phyloP scores from a whole-genome alignment of 2,888 invertebrate species.

The Cistogaster globosa region DNA sequence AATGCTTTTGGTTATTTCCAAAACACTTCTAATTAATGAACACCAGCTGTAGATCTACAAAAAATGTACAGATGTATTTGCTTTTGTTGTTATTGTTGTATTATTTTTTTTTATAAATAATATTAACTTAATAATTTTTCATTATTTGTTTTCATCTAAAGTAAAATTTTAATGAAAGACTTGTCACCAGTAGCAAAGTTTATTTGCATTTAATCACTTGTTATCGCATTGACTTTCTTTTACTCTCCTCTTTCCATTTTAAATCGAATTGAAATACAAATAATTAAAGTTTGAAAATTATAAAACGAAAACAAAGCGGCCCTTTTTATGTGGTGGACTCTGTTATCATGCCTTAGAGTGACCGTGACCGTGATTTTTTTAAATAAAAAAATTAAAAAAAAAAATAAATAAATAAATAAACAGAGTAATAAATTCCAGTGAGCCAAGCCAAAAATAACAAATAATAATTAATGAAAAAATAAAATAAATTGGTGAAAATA shows the following conservation, averaged over 20 bases:
- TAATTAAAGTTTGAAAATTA: not conserved
- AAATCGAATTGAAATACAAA: not conserved
- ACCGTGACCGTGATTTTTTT: slow-evolving; percentile 29
- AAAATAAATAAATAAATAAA: too few relatives aligned
- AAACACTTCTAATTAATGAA: too few relatives aligned
- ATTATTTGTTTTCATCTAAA: too few relatives aligned
- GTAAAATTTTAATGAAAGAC: too few relatives aligned
- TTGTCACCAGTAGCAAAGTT: not conserved
- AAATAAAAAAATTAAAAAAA: too few relatives aligned
- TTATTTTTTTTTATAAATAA: not conserved
- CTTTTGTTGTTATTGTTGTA: not conserved
- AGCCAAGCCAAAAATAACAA: slow-evolving; percentile 4
- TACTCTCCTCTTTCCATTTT: not conserved
- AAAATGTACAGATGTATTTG: too few relatives aligned
- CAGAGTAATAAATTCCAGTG: slow-evolving; percentile 29
- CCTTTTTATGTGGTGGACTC: not conserved
- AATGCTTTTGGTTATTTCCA: too few relatives aligned
- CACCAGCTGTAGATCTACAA: too few relatives aligned
- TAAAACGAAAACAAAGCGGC: not conserved
- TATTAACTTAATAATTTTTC: too few relatives aligned
- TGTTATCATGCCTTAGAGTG: slow-evolving; percentile 23
- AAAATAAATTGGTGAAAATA: not conserved
- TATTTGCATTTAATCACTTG: slow-evolving; percentile 31
- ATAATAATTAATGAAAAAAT: not conserved
- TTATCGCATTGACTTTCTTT: not conserved